Evolutionary conservation across 37 sponge, comb jelly and placozoan genomes (phyloP), one percentile per base, ranked within the genome.

Genomic region (Agelas oroides): DNA sequence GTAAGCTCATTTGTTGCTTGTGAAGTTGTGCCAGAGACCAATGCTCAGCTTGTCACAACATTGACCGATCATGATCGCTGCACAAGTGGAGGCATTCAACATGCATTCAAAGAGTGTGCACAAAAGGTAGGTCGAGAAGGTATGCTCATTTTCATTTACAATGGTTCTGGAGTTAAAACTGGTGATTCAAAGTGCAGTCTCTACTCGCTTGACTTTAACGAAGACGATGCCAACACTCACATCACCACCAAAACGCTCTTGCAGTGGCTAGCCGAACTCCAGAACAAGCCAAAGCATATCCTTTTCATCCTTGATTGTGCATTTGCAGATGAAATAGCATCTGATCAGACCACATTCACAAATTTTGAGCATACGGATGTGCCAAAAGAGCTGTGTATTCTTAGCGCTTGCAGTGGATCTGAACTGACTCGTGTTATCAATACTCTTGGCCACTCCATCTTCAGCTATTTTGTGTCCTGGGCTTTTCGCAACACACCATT

Each of bases 111-210:
- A 37, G 57, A 83, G 55, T 35, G 65, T 21, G 88, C 80, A 0
- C 25, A 54, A 32, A 78, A 38, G 31, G 89, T 75, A 17, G 81
- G 75, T 16, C 20, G 39, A 2, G 65, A 80, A 0, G 89, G 89
- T 37, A 20, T 88, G 20, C 81, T 88, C 60, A 37, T 93, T 27
- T 84, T 88, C 34, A 25, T 35, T 63, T 88, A 84, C 71, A 72
- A 72, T 46, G 93, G 89, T 2, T 86, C 83, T 30, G 91, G 85
- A 0, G 33, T 75, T 5, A 1, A 35, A 20, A 33, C 67, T 55
- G n/a, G n/a, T n/a, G 46, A 46, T 20, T 20, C 20, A 32, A 32
- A 83, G 3, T 83, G 71, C 41, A 70, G 85, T 15, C 23, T 84
- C 30, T 66, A 55, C 20, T 76, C 76, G 14, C 19, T 62, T 23